phyloP scores from a whole-genome alignment of 2,113 vertebrate genomes.

The Danio rerio region DNA sequence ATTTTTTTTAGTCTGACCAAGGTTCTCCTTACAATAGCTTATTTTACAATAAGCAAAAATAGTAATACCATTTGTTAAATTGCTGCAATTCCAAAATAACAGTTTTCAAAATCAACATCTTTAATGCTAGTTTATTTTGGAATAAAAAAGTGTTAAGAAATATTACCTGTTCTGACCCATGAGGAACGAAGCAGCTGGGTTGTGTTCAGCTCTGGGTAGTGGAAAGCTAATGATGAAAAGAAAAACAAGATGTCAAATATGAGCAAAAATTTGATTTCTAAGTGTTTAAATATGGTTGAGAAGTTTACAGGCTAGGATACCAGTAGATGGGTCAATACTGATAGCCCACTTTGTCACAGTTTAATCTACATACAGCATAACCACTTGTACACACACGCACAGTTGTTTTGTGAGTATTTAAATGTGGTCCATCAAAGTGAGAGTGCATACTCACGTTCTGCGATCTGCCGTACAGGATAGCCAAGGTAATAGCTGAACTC shows the following conservation, averaged over 20 bases:
- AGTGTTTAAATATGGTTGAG: neutral
- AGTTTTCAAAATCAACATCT: neutral
- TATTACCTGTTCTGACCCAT: slow-evolving; percentile 93
- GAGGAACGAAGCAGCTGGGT: slow-evolving; percentile 90
- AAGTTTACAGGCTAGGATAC: neutral
- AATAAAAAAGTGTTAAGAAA: neutral
- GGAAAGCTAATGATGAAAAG: slow-evolving; percentile 79
- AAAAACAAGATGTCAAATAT: neutral
- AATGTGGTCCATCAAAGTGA: neutral
- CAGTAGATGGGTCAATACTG: neutral
- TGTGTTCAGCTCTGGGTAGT: slow-evolving; percentile 92
- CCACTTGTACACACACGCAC: neutral
- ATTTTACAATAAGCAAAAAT: too few relatives aligned
- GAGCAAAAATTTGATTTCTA: neutral
- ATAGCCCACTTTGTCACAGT: neutral
- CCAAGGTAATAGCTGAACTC: slow-evolving; percentile 98
- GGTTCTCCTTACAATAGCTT: too few relatives aligned
- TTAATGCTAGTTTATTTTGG: neutral
- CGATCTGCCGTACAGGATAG: slow-evolving; percentile 93
- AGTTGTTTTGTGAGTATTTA: neutral
- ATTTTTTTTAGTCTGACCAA: too few relatives aligned
- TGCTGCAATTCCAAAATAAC: too few relatives aligned
- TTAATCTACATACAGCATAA: neutral
- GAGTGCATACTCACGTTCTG: slow-evolving; percentile 88
- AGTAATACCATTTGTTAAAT: too few relatives aligned